A percentile compares a stretch with the other conserved stretches of the same genome.
phyloP scores from a whole-genome alignment of 2,113 vertebrate genomes.

The Sebastes fasciatus region DNA sequence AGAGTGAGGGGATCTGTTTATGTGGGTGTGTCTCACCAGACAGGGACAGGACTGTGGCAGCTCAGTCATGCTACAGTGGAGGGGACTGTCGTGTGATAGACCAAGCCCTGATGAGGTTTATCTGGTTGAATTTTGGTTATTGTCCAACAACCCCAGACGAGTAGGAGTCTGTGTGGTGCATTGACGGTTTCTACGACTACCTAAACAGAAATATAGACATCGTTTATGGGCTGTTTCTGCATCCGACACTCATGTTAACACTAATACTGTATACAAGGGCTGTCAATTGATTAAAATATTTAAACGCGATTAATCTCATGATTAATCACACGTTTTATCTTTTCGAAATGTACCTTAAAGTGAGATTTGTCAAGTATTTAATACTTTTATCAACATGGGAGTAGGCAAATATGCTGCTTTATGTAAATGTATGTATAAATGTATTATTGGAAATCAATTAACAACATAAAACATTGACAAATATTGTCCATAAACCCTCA shows the following conservation, averaged over 20 bases:
- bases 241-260: background rate
- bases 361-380: too few species aligned
- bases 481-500: too few species aligned
- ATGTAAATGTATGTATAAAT: too few species aligned
- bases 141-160: background rate
- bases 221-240: background rate
- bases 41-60: conserved; percentile 34
- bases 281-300: too few species aligned
- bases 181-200: background rate
- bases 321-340: too few species aligned
- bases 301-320: too few species aligned
- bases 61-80: conserved; percentile 10
- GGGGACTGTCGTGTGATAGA: background rate
- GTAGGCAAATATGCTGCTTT: too few species aligned
- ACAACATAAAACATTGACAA: too few species aligned
- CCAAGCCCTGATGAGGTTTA: background rate
- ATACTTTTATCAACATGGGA: too few species aligned
- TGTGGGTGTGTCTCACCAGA: conserved; percentile 19
- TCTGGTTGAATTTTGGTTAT: background rate
- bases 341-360: too few species aligned
- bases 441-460: too few species aligned
- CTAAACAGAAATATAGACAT: background rate
- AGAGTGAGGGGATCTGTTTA: background rate
- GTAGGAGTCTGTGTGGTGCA: background rate
- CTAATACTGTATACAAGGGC: background rate